phyloP scores from a whole-genome alignment of 1,140 invertebrate genomes.

The Euura lappo region DNA sequence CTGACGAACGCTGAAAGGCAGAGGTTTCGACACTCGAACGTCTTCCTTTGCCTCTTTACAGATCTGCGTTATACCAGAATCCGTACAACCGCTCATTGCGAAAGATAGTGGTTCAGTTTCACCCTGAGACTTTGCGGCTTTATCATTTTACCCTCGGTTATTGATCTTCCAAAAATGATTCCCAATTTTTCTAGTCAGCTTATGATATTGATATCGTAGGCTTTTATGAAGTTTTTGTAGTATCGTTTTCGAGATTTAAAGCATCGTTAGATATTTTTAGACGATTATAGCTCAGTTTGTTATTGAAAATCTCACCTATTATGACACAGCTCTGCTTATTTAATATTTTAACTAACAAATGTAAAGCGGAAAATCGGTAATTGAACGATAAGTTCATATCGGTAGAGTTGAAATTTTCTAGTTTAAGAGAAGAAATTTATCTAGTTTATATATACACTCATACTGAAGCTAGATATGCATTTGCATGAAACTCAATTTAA shows the following conservation, averaged over 20 bases:
- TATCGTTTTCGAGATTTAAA: too few relatives aligned
- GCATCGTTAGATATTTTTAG: background rate
- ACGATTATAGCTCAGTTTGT: background rate
- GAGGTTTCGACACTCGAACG: background rate
- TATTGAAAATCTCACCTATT: background rate
- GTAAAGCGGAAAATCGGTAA: background rate
- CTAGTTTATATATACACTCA: background rate
- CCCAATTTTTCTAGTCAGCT: too few relatives aligned
- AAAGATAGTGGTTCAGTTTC: too few relatives aligned
- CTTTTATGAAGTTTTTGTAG: too few relatives aligned
- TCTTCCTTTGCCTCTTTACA: background rate
- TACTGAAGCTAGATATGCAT: background rate
- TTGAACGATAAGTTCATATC: background rate
- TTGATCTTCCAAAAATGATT: too few relatives aligned
- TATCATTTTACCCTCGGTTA: too few relatives aligned
- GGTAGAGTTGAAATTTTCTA: background rate
- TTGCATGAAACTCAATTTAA: background rate
- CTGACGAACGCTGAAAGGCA: slow-evolving; percentile 23
- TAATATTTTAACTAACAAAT: background rate
- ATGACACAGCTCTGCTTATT: background rate
- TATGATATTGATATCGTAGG: too few relatives aligned
- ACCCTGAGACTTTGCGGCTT: too few relatives aligned
- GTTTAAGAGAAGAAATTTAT: background rate
- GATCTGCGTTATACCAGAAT: background rate
- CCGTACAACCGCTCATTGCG: background rate